phyloP scores from a whole-genome alignment of 2,113 vertebrate genomes.

The Ginglymostoma cirratum region DNA sequence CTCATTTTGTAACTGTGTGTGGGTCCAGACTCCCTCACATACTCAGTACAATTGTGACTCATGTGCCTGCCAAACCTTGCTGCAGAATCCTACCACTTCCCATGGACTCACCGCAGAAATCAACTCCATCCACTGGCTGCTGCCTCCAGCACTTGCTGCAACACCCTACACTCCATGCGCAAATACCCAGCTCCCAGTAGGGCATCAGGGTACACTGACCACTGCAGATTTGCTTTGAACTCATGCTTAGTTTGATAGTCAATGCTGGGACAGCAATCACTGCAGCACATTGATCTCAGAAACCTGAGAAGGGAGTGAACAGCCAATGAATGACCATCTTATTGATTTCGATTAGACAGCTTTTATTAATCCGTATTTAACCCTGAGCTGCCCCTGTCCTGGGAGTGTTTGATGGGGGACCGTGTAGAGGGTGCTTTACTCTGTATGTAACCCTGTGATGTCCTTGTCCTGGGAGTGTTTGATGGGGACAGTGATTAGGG shows the following conservation, averaged over 20 bases:
- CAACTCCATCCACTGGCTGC: background rate
- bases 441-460: background rate
- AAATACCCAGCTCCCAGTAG: background rate
- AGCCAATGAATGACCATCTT: background rate
- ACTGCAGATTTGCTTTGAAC: background rate
- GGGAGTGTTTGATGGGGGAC: background rate
- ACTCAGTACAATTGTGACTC: background rate
- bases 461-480: background rate
- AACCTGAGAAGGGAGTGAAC: background rate
- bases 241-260: background rate
- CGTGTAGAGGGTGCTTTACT: background rate
- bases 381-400: background rate
- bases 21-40: background rate
- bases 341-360: background rate
- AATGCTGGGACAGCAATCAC: background rate
- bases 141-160: background rate
- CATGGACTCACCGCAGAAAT: background rate
- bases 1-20: background rate
- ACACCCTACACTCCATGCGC: background rate
- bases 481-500: background rate
- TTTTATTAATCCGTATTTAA: background rate
- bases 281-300: background rate
- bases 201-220: background rate
- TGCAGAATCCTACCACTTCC: background rate
- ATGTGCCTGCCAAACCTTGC: background rate